Conservation (phyloP, 2,888 invertebrate genomes). For the Alloscopus bannaensis region DNA sequence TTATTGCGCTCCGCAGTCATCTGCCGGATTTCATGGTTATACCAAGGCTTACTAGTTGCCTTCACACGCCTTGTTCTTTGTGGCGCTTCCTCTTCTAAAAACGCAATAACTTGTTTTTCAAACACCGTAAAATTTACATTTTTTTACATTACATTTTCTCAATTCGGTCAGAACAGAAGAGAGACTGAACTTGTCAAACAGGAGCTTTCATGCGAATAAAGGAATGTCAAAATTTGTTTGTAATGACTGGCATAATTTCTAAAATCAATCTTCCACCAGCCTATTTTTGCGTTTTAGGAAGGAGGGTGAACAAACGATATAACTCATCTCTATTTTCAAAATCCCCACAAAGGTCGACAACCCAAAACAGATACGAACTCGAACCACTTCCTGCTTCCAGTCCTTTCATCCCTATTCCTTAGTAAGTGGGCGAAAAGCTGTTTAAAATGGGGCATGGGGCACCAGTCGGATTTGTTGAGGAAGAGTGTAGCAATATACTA, state of each 20-base stretch:
- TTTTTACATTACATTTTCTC: background rate
- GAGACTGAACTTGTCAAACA: too few species aligned
- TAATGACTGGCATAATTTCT: constrained; percentile 34
- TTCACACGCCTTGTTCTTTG: background rate
- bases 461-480: too few species aligned
- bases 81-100: constrained; percentile 6
- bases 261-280: constrained; percentile 37
- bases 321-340: background rate
- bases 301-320: background rate
- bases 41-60: background rate
- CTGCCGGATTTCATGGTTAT: background rate
- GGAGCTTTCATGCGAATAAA: background rate
- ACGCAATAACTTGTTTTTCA: constrained; percentile 15
- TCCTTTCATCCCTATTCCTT: background rate
- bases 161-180: background rate
- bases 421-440: background rate
- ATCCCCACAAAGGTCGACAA: background rate
- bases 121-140: background rate
- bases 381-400: constrained; percentile 6
- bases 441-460: background rate
- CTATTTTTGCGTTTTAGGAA: background rate
- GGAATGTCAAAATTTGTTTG: constrained; percentile 19
- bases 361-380: background rate
- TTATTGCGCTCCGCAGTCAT: background rate
- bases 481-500: too few species aligned